phyloP scores from a whole-genome alignment of 2,888 invertebrate genomes.

The Phaonia tiefii region DNA sequence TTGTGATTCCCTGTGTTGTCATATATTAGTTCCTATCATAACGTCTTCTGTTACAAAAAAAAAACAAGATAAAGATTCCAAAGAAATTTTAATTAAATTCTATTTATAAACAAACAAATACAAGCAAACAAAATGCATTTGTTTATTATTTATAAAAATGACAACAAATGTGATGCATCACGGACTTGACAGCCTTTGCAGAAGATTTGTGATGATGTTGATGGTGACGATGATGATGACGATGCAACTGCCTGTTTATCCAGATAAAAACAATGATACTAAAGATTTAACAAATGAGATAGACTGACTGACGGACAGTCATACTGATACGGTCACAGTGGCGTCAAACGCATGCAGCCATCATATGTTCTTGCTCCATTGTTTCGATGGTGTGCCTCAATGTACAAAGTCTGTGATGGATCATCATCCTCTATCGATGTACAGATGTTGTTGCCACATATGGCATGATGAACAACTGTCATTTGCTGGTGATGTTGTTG shows the following conservation, averaged over 20 bases:
- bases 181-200: constrained; percentile 2
- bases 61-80: neutral
- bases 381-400: constrained; percentile 2
- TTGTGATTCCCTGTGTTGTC: too few relatives aligned
- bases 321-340: constrained; percentile 54
- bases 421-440: constrained; percentile 35
- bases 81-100: constrained; percentile 28
- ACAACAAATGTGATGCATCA: constrained; percentile 35
- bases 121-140: constrained; percentile 14
- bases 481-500: constrained; percentile 32
- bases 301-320: too few relatives aligned
- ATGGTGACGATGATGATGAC: neutral
- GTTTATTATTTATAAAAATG: constrained; percentile 18
- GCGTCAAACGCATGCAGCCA: constrained; percentile 50
- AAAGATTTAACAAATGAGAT: too few relatives aligned
- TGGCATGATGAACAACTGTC: constrained; percentile 44
- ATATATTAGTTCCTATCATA: too few relatives aligned
- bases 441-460: constrained; percentile 39
- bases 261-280: too few relatives aligned
- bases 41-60: too few relatives aligned
- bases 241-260: too few relatives aligned
- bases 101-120: constrained; percentile 26
- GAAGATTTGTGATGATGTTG: neutral
- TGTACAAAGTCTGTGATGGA: constrained; percentile 27
- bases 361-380: neutral